Evolutionary conservation across 2,113 vertebrate genomes (phyloP).

Genomic region (Misgurnus mizolepis): DNA sequence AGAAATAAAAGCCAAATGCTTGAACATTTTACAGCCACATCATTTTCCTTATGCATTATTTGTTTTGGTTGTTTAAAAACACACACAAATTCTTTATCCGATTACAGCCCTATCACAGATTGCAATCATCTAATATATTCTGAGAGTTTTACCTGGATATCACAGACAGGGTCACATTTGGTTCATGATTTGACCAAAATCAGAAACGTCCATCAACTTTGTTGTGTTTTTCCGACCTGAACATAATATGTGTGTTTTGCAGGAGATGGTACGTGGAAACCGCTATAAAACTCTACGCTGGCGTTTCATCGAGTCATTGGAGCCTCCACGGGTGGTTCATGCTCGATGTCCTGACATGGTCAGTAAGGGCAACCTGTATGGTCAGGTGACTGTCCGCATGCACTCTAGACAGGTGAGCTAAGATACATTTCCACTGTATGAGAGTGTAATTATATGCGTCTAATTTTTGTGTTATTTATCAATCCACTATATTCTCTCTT

Average conservation of each 20-base stretch:
- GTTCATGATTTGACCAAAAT: background rate
- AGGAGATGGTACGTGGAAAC: conserved; percentile 94
- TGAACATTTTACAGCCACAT: too few relatives aligned
- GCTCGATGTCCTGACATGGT: conserved; percentile 81
- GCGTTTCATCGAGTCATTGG: conserved; percentile 86
- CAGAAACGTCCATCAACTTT: background rate
- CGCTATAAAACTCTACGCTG: conserved; percentile 86
- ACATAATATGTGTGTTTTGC: background rate
- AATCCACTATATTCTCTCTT: fast-evolving
- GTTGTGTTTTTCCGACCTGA: background rate
- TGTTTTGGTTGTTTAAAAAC: too few relatives aligned
- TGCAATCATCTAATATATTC: too few relatives aligned
- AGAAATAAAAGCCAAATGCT: too few relatives aligned
- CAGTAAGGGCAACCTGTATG: conserved; percentile 82
- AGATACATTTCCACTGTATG: background rate
- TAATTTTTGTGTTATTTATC: background rate
- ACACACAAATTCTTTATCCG: too few relatives aligned
- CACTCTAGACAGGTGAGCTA: conserved; percentile 86
- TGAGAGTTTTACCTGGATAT: too few relatives aligned
- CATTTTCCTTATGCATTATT: too few relatives aligned
- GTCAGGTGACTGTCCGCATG: conserved; percentile 90
- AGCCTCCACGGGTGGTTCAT: conserved; percentile 85
- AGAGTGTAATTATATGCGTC: background rate
- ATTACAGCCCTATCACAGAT: too few relatives aligned
- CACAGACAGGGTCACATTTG: too few relatives aligned